These are phyloP conservation scores for Chiropotes sagulatus DNA, from an alignment of 2,797 vertebrate genomes.

Conservation along the genomic window DNA sequence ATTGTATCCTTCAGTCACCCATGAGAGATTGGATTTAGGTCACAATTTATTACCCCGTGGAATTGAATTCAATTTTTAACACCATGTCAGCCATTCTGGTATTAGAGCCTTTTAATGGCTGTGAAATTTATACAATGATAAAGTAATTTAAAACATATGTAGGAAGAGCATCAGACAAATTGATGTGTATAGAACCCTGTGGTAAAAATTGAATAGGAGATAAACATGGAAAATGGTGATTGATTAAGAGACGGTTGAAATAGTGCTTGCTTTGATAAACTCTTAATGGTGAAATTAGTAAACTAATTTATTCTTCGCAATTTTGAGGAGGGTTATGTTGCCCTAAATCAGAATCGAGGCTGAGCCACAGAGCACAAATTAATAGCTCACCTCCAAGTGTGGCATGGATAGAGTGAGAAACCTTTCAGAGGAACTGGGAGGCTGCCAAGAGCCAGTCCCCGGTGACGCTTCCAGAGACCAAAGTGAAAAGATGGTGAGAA, in stretches of 20 bases:
- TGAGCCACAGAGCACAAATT: conserved; percentile 75
- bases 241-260: conserved; percentile 80
- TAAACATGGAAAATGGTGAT: conserved; percentile 85
- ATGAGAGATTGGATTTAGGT: conserved; percentile 85
- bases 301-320: conserved; percentile 81
- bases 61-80: conserved; percentile 85
- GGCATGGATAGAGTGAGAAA: neutral
- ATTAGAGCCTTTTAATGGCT: conserved; percentile 82
- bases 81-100: conserved; percentile 81
- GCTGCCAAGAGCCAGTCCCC: neutral
- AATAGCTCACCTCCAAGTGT: conserved; percentile 78
- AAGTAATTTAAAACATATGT: conserved; percentile 84
- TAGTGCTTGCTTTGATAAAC: conserved; percentile 80
- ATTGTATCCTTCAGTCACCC: conserved; percentile 83
- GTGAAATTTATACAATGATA: conserved; percentile 82
- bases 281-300: conserved; percentile 85
- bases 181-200: conserved; percentile 77
- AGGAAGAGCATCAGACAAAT: conserved; percentile 75
- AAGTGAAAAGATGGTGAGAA: neutral
- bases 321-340: conserved; percentile 79
- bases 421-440: neutral
- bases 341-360: conserved; percentile 81
- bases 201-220: conserved; percentile 78
- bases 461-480: rapidly evolving
- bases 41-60: conserved; percentile 83